Conservation (phyloP, 2,888 invertebrate species). For the Dermolepida albohirtum region DNA sequence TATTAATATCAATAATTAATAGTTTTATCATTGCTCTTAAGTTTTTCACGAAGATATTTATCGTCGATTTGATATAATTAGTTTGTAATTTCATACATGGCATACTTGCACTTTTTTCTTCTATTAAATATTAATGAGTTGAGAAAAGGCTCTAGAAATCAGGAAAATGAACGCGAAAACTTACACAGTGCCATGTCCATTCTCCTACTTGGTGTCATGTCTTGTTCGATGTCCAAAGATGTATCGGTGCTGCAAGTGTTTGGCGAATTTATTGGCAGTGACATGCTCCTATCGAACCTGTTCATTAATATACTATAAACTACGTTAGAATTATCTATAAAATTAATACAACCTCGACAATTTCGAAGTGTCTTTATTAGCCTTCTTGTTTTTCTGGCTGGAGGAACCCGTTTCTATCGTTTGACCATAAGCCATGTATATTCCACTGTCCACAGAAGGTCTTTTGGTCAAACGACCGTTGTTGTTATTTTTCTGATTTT, state of each 20-base stretch:
- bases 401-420: conserved; percentile 58
- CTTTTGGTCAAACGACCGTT: conserved; percentile 72
- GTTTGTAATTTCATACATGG: not conserved
- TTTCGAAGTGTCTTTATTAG: conserved; percentile 61
- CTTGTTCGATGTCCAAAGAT: conserved; percentile 66
- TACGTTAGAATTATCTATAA: conserved; percentile 25
- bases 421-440: conserved; percentile 71
- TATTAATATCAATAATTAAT: no score
- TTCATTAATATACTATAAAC: conserved; percentile 38
- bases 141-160: conserved; percentile 2
- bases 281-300: conserved; percentile 80
- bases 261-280: conserved; percentile 71
- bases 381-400: conserved; percentile 57
- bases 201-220: conserved; percentile 71
- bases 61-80: no score
- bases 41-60: no score
- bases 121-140: not conserved
- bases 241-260: conserved; percentile 65
- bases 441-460: conserved; percentile 84
- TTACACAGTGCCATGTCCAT: conserved; percentile 91
- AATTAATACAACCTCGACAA: conserved; percentile 62
- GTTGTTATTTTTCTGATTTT: conserved; percentile 57
- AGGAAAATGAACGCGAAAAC: conserved; percentile 40
- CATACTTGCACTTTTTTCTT: conserved; percentile 24
- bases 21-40: no score